These are phyloP conservation scores for Cladorhizidae sp. DNA, from an alignment of 37 sponge, comb jelly and placozoan species.

Conservation along the genomic window DNA sequence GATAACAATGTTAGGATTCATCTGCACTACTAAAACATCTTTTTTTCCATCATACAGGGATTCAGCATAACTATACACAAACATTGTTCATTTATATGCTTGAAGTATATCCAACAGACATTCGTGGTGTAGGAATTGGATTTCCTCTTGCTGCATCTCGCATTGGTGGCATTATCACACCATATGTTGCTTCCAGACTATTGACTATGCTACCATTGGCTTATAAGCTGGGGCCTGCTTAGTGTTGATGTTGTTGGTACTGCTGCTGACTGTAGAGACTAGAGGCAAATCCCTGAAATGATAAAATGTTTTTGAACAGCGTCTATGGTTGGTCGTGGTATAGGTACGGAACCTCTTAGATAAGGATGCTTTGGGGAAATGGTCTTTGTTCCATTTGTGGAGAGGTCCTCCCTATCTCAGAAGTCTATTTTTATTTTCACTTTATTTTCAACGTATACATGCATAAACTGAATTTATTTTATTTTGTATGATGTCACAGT, in stretches of 20 bases:
- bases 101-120: constrained; percentile 79
- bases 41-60: constrained; percentile 69
- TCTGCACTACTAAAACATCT: constrained; percentile 46
- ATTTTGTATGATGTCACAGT: too few species aligned
- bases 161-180: constrained; percentile 77
- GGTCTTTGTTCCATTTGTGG: too few species aligned
- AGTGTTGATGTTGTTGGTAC: constrained; percentile 13
- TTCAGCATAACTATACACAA: constrained; percentile 73
- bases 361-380: too few species aligned
- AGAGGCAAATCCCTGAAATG: constrained; percentile 57
- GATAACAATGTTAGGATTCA: constrained; percentile 39
- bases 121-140: constrained; percentile 66
- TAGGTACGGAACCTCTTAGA: too few species aligned
- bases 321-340: too few species aligned
- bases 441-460: too few species aligned
- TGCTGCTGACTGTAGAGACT: constrained; percentile 82
- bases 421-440: too few species aligned
- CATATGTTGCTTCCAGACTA: constrained; percentile 63
- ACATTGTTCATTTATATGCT: constrained; percentile 86
- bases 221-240: constrained; percentile 54
- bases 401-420: too few species aligned
- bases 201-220: constrained; percentile 41
- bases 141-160: constrained; percentile 46
- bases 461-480: too few species aligned
- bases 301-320: too few species aligned